A percentile compares a stretch with the other conserved stretches of the same genome.
phyloP scores from a whole-genome alignment of 2,888 invertebrate genomes.

The Nomada flava region DNA sequence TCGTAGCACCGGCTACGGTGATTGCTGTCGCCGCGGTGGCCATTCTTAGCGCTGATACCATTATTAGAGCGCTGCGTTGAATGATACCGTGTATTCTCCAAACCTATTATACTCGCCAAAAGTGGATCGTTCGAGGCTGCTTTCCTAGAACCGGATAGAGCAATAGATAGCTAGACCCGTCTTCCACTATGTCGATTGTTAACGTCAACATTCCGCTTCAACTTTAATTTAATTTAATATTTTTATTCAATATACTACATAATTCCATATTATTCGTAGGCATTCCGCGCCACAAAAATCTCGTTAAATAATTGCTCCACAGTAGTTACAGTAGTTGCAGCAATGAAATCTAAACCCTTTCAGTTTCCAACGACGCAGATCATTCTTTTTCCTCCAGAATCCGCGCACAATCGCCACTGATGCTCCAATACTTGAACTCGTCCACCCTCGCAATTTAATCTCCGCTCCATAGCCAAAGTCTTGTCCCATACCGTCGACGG shows the following conservation, averaged over 20 bases:
- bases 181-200: too few relatives aligned
- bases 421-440: too few relatives aligned
- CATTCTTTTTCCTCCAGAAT: conserved; percentile 1
- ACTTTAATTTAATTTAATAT: too few relatives aligned
- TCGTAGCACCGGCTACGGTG: background rate
- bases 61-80: background rate
- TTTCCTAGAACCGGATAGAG: too few relatives aligned
- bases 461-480: background rate
- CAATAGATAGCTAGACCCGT: too few relatives aligned
- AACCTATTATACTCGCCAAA: background rate
- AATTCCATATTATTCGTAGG: too few relatives aligned
- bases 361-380: background rate
- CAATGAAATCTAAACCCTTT: too few relatives aligned
- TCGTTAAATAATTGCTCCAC: too few relatives aligned
- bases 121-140: background rate
- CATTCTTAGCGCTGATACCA: conserved; percentile 22
- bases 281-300: too few relatives aligned
- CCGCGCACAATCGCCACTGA: background rate
- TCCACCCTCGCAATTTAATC: background rate
- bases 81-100: background rate
- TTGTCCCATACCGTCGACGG: background rate
- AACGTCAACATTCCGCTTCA: too few relatives aligned
- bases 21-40: conserved; percentile 9
- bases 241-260: too few relatives aligned
- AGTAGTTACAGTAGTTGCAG: too few relatives aligned